These are phyloP conservation scores for Decapterus maruadsi DNA, from an alignment of 2,797 vertebrate genomes.

Conservation along the genomic window DNA sequence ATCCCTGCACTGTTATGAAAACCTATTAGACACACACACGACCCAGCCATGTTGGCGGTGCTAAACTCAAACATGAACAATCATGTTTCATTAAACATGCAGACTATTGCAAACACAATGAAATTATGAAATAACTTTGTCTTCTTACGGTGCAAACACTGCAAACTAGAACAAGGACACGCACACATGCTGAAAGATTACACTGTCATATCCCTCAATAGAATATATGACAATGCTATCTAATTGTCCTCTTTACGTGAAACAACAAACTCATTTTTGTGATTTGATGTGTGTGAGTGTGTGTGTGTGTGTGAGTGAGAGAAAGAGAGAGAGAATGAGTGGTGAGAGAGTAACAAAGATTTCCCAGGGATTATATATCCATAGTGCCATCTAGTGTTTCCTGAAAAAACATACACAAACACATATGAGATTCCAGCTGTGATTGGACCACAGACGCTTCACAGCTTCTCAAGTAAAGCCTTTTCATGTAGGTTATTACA, in stretches of 20 bases:
- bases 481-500: not conserved
- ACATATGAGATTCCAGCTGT: conserved; percentile 8
- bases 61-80: not conserved
- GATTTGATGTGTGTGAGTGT: conserved; percentile 4
- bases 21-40: conserved; percentile 30
- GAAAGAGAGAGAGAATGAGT: not conserved
- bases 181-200: not conserved
- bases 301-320: conserved; percentile 9
- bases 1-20: not conserved
- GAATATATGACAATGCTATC: conserved; percentile 16
- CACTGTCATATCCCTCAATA: not conserved
- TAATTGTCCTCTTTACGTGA: conserved; percentile 35
- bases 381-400: conserved; percentile 89
- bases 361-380: conserved; percentile 68
- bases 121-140: not conserved
- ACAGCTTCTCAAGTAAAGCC: not conserved
- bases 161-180: not conserved
- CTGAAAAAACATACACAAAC: conserved; percentile 52
- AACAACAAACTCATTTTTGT: conserved; percentile 29
- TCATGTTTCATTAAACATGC: not conserved
- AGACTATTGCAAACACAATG: not conserved
- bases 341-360: conserved; percentile 8
- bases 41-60: not conserved
- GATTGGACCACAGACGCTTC: not conserved
- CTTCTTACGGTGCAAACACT: not conserved